Percentiles rank a stretch among this genome's conserved stretches.
phyloP scores from a whole-genome alignment of 2,113 vertebrate species.

The Rhizomys pruinosus region DNA sequence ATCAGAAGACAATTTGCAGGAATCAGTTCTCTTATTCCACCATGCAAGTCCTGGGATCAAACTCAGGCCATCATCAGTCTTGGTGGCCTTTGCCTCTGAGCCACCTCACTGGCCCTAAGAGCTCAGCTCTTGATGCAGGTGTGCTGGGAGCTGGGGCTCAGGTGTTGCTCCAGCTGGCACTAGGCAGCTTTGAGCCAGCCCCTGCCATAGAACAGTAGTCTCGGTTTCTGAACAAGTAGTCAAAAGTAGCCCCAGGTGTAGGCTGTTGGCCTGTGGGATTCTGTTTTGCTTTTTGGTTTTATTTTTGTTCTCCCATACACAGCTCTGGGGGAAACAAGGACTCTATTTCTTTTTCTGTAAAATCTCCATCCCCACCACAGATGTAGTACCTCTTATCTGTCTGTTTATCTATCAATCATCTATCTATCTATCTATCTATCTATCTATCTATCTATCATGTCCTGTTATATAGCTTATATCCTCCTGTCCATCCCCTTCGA shows the following conservation, averaged over 20 bases:
- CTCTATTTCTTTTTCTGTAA: neutral
- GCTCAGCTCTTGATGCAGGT: neutral
- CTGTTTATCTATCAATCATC: too few relatives aligned
- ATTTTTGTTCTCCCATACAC: neutral
- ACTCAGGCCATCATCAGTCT: neutral
- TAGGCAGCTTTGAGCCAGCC: neutral
- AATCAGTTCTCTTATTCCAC: neutral
- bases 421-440: too few relatives aligned
- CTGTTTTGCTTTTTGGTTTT: neutral
- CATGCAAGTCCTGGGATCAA: neutral
- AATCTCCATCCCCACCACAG: fast-evolving
- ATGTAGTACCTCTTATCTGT: too few relatives aligned
- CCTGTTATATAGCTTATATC: too few relatives aligned
- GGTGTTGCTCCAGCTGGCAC: neutral
- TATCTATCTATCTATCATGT: too few relatives aligned
- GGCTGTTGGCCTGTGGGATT: neutral
- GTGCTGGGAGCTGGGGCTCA: neutral
- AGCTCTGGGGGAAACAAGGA: neutral
- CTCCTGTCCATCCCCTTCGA: too few relatives aligned
- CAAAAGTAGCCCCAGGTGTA: neutral
- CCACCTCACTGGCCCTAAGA: neutral
- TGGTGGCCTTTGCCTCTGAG: neutral
- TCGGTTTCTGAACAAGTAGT: neutral
- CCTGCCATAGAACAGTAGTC: fast-evolving
- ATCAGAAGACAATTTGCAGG: neutral